Conservation (phyloP, 2,888 invertebrate genomes). For the Eulithis prunata region DNA sequence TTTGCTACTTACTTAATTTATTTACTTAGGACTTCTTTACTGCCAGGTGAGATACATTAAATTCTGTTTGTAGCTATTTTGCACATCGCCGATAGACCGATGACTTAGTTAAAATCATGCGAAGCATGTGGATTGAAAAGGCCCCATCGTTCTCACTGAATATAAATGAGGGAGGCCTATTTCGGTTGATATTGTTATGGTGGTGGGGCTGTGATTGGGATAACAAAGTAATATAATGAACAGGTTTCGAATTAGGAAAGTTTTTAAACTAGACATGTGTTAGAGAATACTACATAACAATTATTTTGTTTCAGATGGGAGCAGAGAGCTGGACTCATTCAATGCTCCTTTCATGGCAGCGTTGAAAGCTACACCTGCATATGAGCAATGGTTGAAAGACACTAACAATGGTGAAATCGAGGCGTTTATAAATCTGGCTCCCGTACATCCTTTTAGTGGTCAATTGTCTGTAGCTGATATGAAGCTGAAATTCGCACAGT, state of each 20-base stretch:
- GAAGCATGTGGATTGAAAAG: no score
- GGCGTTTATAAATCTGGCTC: constrained; percentile 87
- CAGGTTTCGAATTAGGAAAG: no score
- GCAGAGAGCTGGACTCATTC: constrained; percentile 94
- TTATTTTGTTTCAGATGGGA: constrained; percentile 83
- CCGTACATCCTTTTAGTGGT: constrained; percentile 97
- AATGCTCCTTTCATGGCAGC: constrained; percentile 92
- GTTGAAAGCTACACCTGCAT: constrained; percentile 95
- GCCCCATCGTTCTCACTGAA: no score
- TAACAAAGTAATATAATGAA: no score
- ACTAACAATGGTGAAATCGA: constrained; percentile 85
- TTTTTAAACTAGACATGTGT: no score
- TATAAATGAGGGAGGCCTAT: no score
- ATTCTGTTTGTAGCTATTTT: no score
- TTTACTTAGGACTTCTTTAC: constrained; percentile 90
- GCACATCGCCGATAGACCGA: no score
- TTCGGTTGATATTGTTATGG: no score
- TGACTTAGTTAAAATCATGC: no score
- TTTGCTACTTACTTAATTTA: constrained; percentile 94
- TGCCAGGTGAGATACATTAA: constrained; percentile 82
- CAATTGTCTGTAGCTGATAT: constrained; percentile 97
- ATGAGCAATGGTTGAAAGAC: constrained; percentile 90
- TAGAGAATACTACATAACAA: not conserved
- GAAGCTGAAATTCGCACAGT: constrained; percentile 96
- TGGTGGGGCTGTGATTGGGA: no score